Base-by-base conservation (phyloP, 2,113 vertebrate genomes). In the Bufo gargarizans region DNA sequence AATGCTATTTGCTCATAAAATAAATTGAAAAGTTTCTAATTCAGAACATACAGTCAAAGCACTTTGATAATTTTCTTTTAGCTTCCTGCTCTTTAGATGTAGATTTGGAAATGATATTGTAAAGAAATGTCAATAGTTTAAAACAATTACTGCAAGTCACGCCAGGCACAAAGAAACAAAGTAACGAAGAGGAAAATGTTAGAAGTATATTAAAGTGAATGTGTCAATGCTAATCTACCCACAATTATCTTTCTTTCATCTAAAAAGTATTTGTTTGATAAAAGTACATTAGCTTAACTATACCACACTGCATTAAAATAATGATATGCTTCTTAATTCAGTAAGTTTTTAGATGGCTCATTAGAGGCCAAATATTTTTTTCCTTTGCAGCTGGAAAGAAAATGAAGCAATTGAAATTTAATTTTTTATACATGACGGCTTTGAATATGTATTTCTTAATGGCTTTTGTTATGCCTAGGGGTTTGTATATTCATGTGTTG, bases 401-500 rank as follows among this genome's bases (percentile, higher is more conserved):
- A 93, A 82, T 92, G 90, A 91, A 90, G 86, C 85, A 91, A 86
- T 22, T 88, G 91, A 93, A 94, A 94, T 91, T 92, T 93, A 94
- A 93, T 93, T 94, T 94, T 33, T 94, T 94, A 93, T 94, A 94
- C 86, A 87, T 93, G 92, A 91, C 90, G 91, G 91, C 94, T 94
- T 94, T 92, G 93, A 91, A 94, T 94, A 94, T 94, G 93, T 94
- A 92, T 59, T 93, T 93, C 91, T 92, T 94, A 94, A 95, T 94
- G 90, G 89, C 89, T 94, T 93, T 91, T 93, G 91, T 94, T 94
- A 88, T 92, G 94, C 94, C 93, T 94, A 89, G 92, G 93, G 93
- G 91, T 92, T 92, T 89, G 89, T 91, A 92, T 92, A 89, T 92
- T 94, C 91, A 78, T 65, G 71, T 86, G 84, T 50, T 79, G 59